Base-by-base conservation (phyloP, 2,888 invertebrate genomes). In the Netelia melanura region DNA sequence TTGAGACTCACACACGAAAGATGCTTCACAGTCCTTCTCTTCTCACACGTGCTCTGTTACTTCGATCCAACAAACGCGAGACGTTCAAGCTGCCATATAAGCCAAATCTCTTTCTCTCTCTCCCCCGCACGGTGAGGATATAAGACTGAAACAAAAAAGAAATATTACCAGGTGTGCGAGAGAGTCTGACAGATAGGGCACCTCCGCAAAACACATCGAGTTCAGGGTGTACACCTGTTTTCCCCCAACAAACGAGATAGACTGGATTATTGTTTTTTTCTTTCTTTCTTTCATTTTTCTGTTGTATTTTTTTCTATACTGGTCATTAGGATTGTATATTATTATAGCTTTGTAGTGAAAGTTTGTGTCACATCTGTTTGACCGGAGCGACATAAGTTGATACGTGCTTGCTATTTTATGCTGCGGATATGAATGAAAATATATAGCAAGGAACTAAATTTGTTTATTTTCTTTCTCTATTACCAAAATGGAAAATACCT, bases 51-150 rank as follows among this genome's bases (percentile, higher is more conserved):
- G 70, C 71, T 76, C 72, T 71, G 48, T 67, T 58, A 65, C 75
- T 58, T 23, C 10, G 21, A 58, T 21, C 38, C n/a, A 11, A 64
- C 43, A 64, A 17, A 38, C 17, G 44, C 82, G 54, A 62, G 52
- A 64, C 71, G 62, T 82, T 75, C 85, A 85, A 85, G 71, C 85
- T 85, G 61, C 79, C 85, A 82, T 85, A 82, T 79, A 85, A 82
- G 85, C 65, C 23, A 70, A 75, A 85, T 81, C 75, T 77, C 76
- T 76, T 64, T 80, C 61, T 75, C n/a, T 62, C 43, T 71, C 48
- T 71, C 79, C 74, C 67, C 54, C 68, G 38, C 58, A 58, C 6
- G 61, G 17, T 11, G 17, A 68, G 8, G 8, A 43, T 17, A 25
- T 9, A 38, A 9, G 21, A 52, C 70, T 17, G 62, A 48, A 52